Conservation (phyloP, 2,888 invertebrate species). For the Bellardia bayeri region DNA sequence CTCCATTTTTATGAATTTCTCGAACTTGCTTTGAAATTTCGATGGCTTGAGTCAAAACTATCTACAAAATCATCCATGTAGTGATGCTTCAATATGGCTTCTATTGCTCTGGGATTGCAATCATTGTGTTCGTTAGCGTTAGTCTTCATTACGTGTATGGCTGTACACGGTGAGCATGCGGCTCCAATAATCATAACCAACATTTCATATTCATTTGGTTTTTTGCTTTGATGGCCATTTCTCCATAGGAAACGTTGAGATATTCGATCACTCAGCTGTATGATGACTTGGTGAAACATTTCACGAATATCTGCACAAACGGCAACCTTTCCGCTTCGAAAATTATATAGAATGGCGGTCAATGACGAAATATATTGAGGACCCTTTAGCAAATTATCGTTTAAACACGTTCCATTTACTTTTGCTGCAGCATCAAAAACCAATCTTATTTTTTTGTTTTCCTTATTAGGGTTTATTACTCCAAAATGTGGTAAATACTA, state of each 20-base stretch:
- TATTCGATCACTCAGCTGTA: conserved; percentile 67
- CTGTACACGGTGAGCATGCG: too few relatives aligned
- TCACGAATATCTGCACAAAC: conserved; percentile 29
- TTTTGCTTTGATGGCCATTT: neutral
- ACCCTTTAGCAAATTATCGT: conserved; percentile 73
- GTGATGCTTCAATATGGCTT: conserved; percentile 51
- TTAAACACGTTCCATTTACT: conserved; percentile 73
- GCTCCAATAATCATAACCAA: too few relatives aligned
- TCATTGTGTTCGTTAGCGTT: conserved; percentile 41
- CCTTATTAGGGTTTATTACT: conserved; percentile 77
- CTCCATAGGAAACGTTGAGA: conserved; percentile 67
- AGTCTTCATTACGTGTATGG: conserved; percentile 20
- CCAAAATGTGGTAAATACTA: conserved; percentile 78
- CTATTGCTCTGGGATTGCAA: conserved; percentile 38
- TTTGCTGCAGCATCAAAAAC: conserved; percentile 79
- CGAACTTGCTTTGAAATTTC: conserved; percentile 40
- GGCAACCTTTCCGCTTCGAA: conserved; percentile 18
- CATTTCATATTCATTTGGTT: conserved; percentile 61
- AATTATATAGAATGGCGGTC: conserved; percentile 10
- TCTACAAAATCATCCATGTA: conserved; percentile 71
- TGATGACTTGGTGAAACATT: conserved; percentile 74
- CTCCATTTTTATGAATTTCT: conserved; percentile 51
- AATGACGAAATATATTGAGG: conserved; percentile 77
- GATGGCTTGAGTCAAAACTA: conserved; percentile 55
- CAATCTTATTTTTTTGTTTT: conserved; percentile 74